Evolutionary conservation across 2,888 invertebrate species (phyloP), one percentile per base, ranked within the genome.

Genomic region (Himalopsyche japonica): DNA sequence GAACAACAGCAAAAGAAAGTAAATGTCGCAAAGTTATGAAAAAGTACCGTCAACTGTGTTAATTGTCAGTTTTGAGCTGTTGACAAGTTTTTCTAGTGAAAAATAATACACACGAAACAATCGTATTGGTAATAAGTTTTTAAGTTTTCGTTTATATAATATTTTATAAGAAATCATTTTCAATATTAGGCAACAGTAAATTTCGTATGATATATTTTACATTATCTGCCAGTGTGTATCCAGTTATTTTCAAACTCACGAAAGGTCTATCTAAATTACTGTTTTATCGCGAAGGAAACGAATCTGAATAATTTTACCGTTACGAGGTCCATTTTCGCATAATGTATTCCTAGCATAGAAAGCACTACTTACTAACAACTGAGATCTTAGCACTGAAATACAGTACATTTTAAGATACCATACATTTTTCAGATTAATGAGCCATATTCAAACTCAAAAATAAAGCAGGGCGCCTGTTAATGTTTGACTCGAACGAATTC

Each of bases 291-390:
- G 81, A 70, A 82, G 79, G 85, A 85, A 84, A 81, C 34, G 83
- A 82, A 86, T 86, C 86, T 86, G 86, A 86, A 86, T 86, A 86
- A 86, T 86, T 85, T 82, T 79, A 79, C 84, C 85, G 80, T 86
- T 85, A 86, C 30, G 64, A 77, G 80, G 83, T 81, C 83, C 83
- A 86, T 85, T 85, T 86, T 83, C 76, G 83, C 83, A 85, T 85
- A 84, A 85, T 85, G 76, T 85, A 83, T 85, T 85, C 85, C 81
- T 76, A 82, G 84, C 83, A 80, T 80, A 85, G 77, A 82, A 82
- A 84, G 79, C 49, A 82, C 84, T 77, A 79, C 80, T 84, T 77
- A 70, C 80, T 84, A 82, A 84, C 79, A 43, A 79, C 47, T 27
- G 77, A 77, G 37, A 77, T 37, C 77, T 77, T 77, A 77, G 77